A percentile compares a stretch with the other conserved stretches of the same genome.
These are phyloP conservation scores for Eupithecia centaureata DNA, from an alignment of 2,888 invertebrate species.

Conservation along the genomic window DNA sequence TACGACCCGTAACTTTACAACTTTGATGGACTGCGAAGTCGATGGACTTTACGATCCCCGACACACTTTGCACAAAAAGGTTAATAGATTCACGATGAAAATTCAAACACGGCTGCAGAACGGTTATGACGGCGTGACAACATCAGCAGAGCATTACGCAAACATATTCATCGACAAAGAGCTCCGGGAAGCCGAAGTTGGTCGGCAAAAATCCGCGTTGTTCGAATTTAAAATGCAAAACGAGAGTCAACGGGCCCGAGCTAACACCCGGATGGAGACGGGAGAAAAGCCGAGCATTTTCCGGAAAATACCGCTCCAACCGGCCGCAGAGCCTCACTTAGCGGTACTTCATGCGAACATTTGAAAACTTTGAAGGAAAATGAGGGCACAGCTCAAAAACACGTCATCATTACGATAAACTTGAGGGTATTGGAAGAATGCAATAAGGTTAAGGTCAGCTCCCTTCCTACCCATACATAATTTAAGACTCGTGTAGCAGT, in stretches of 20 bases:
- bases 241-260: constrained; percentile 53
- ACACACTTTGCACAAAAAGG: not conserved
- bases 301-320: constrained; percentile 59
- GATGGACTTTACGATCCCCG: not conserved
- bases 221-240: constrained; percentile 68
- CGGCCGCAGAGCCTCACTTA: constrained; percentile 51
- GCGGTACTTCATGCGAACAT: constrained; percentile 50
- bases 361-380: constrained; percentile 51
- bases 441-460: not conserved
- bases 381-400: constrained; percentile 31
- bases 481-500: not conserved
- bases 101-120: constrained; percentile 47
- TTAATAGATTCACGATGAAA: constrained; percentile 46
- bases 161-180: constrained; percentile 59
- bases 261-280: constrained; percentile 61
- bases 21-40: not conserved
- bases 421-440: not conserved
- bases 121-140: constrained; percentile 40
- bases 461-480: not conserved
- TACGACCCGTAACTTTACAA: not conserved
- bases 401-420: not conserved
- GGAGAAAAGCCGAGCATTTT: constrained; percentile 54
- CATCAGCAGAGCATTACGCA: constrained; percentile 53
- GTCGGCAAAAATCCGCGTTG: constrained; percentile 57
- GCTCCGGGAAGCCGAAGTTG: constrained; percentile 49